These are phyloP conservation scores for Catharus minimus DNA, from an alignment of 2,113 vertebrate genomes.

Conservation along the genomic window DNA sequence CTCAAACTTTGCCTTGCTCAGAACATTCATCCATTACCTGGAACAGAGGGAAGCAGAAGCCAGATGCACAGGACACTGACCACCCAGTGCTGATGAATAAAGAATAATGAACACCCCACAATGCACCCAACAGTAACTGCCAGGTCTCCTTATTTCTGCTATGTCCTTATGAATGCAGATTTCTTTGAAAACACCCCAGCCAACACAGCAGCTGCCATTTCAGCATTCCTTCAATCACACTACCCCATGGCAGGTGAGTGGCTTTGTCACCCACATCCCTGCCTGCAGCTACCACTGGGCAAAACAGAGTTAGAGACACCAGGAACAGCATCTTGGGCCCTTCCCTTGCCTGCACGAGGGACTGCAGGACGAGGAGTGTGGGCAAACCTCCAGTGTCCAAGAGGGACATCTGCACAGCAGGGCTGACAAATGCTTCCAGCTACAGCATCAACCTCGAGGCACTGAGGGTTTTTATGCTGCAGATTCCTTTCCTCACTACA, in stretches of 20 bases:
- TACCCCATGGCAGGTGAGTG: neutral
- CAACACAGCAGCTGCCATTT: neutral
- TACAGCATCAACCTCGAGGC: neutral
- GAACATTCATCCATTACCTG: neutral
- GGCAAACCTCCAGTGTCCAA: accelerated
- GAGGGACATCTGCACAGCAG: neutral
- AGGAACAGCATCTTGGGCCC: neutral
- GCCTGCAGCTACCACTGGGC: neutral
- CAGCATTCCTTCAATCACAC: neutral
- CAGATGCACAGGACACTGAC: neutral
- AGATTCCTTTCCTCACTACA: neutral
- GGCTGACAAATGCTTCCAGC: neutral
- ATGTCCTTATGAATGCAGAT: neutral
- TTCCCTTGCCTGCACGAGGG: accelerated
- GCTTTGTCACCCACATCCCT: neutral
- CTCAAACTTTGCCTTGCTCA: neutral
- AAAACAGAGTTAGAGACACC: neutral
- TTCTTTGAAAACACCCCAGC: neutral
- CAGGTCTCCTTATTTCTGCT: neutral
- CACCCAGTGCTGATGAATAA: neutral
- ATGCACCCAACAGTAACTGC: neutral
- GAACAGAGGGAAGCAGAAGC: neutral
- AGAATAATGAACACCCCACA: neutral
- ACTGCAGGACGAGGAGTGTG: accelerated
- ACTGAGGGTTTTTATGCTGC: neutral